phyloP scores from a whole-genome alignment of 2,113 vertebrate species.

The Taurulus bubalis region DNA sequence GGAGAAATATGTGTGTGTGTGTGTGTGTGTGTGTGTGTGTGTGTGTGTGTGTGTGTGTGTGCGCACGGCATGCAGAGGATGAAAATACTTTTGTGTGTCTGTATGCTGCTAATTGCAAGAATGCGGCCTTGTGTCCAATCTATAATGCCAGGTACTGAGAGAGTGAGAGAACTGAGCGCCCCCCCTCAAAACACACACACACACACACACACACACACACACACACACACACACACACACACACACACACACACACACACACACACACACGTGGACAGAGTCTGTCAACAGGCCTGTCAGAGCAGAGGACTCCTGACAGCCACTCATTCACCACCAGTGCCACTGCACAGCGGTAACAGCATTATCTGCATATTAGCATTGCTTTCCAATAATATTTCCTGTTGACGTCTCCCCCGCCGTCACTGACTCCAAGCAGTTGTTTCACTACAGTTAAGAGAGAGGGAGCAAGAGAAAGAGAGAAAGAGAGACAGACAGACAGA shows the following conservation, averaged over 20 bases:
- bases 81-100: slow-evolving; percentile 35
- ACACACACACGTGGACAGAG: slow-evolving; percentile 57
- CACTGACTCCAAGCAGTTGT: slow-evolving; percentile 4
- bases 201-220: slow-evolving; percentile 24
- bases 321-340: slow-evolving; percentile 66
- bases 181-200: slow-evolving; percentile 6
- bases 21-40: neutral
- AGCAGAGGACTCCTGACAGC: slow-evolving; percentile 61
- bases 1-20: slow-evolving; percentile 2
- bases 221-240: slow-evolving; percentile 27
- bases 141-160: slow-evolving; percentile 48
- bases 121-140: slow-evolving; percentile 53
- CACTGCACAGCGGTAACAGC: slow-evolving; percentile 59
- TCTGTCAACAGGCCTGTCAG: slow-evolving; percentile 68
- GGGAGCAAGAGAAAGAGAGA: neutral
- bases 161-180: slow-evolving; percentile 49
- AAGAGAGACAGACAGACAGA: neutral
- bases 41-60: slow-evolving; percentile 1
- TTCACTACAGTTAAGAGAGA: neutral
- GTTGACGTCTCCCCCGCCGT: neutral
- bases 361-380: slow-evolving; percentile 72
- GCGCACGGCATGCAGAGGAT: neutral
- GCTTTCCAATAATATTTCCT: slow-evolving; percentile 54
- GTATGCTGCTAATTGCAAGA: slow-evolving; percentile 56
- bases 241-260: neutral